Evolutionary conservation across 2,113 vertebrate genomes (phyloP).

Genomic region (Spheniscus mendiculus): DNA sequence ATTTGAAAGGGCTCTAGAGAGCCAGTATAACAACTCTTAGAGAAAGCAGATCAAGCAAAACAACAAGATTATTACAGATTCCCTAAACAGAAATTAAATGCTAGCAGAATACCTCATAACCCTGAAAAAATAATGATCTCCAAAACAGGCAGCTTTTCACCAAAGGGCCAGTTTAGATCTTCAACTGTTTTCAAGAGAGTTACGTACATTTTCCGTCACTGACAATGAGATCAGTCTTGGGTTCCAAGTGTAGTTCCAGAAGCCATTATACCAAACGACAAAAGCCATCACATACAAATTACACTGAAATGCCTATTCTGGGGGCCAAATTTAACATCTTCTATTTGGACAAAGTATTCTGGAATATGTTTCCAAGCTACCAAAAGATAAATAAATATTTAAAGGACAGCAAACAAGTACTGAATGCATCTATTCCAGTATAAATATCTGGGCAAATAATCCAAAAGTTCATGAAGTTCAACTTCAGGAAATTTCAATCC

Average conservation of each 20-base stretch:
- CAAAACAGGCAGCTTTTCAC: constrained; percentile 34
- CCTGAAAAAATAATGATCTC: constrained; percentile 47
- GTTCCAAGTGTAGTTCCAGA: neutral
- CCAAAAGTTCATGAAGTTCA: neutral
- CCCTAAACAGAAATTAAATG: constrained; percentile 43
- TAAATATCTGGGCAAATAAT: neutral
- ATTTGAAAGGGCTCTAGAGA: constrained; percentile 11
- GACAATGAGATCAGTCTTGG: neutral
- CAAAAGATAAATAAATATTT: neutral
- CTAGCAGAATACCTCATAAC: constrained; percentile 7
- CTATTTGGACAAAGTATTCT: neutral
- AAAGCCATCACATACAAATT: neutral
- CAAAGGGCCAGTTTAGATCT: neutral
- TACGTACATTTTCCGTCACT: neutral
- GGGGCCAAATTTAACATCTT: neutral
- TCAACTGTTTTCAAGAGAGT: neutral
- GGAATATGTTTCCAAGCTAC: neutral
- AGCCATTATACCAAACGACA: neutral
- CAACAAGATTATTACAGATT: constrained; percentile 37
- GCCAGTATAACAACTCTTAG: neutral
- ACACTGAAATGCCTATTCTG: neutral
- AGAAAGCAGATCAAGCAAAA: constrained; percentile 49
- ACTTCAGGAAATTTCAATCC: neutral
- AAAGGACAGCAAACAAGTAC: neutral
- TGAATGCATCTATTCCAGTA: neutral